Evolutionary conservation across 2,797 vertebrate species (phyloP), one percentile per base, ranked within the genome.

Genomic region (Prunella strophiata): DNA sequence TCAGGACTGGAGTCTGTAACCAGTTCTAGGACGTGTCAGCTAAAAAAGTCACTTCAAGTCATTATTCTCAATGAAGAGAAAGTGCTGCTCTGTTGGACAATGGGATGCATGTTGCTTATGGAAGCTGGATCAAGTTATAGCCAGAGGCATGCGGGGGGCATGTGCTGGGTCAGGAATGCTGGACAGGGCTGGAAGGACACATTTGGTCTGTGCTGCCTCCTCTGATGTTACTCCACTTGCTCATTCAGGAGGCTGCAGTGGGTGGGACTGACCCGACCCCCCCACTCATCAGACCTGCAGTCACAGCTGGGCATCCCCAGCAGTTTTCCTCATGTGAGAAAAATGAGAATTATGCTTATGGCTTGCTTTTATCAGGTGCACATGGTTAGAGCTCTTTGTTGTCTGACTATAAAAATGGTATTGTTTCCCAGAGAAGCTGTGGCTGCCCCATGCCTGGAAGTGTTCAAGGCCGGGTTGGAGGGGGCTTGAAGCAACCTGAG

Each of bases 231-330:
- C 16, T 75, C 14, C 1, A 2, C 42, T 47, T 57, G n/a, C 66
- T 71, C 9, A 0, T 34, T 59, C 34, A 16, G 22, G 76, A 51
- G 48, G 11, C 10, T 32, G 51, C 3, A 1, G 14, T 13, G 73
- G 23, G 17, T 25, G 25, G 27, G 45, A 26, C 68, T 14, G 11
- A 22, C 2, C 19, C 29, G 11, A 22, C 2, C 19, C 29, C 51
- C 40, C 40, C 0, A 0, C 23, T 66, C 29, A 1, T 3, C 26
- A 38, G 61, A 15, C 4, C 4, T 19, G n/a, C 29, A 14, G 20
- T 68, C 25, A 4, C 9, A 57, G 42, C 42, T 23, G 5, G 42
- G 43, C 30, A 30, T 30, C 32, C 47, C 16, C 17, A 29, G 22
- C 1, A 13, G 21, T 50, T 57, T 40, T 36, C 25, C 4, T 83